Base-by-base conservation (phyloP, 1,140 invertebrate species). In the Drosophila nigromelanica region DNA sequence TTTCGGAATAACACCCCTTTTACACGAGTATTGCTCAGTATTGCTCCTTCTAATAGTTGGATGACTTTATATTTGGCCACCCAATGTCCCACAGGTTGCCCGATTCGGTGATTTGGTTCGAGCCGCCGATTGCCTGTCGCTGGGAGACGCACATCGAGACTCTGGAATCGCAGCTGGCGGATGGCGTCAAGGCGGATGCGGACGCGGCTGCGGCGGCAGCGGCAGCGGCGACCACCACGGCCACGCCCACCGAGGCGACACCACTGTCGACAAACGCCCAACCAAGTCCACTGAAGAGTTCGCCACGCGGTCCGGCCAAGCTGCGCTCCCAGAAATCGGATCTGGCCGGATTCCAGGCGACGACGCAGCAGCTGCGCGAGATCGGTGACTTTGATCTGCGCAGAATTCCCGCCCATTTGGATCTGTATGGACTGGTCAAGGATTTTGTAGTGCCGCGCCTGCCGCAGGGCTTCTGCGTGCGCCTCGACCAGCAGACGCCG, bases 41-140 rank as follows among this genome's bases (percentile, higher is more conserved):
- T 24, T 24, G 1, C 21, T 2, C 21, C 3, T 24, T 24, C 21
- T 24, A 18, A 18, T 18, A 18, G 18, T 2, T 18, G 18, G 2
- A 18, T 18, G 18, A 18, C 18, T 18, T 18, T 18, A 18, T 18
- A 18, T 18, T 18, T 18, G n/a, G n/a, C n/a, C n/a, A 18, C 2
- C 2, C 18, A 18, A 24, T 24, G 21, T 24, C 21, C 27, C 27
- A 27, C 18, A 91, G 90, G 43, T 92, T 97, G 15, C 95, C 96
- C 0, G 94, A 95, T 12, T 94, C 94, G 5, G 94, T 97, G 6
- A 93, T 97, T 60, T 97, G 96, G 96, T 95, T 97, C 37, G 97
- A 98, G 79, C 95, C 96, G 1, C 97, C 97, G 0, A 93, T 95
- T 10, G 94, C 96, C 4, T 96, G 95, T 12, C 94, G 96, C 62